Evolutionary conservation across 2,888 invertebrate genomes (phyloP), one percentile per base, ranked within the genome.

Genomic region (Drosophila borborema): DNA sequence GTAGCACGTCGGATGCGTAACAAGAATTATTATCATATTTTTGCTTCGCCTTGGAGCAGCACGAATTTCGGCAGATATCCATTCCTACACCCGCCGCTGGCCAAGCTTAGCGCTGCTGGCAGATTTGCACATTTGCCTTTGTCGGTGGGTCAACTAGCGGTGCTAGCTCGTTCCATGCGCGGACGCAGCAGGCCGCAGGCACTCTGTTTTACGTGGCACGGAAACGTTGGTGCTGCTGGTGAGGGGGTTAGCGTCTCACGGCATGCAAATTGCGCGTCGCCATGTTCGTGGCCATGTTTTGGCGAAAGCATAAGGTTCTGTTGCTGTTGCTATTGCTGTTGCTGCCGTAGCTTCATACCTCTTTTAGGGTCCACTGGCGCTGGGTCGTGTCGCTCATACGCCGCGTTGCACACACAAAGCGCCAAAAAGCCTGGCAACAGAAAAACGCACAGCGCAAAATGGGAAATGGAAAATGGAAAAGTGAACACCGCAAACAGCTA

Each of bases 21-120:
- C 70, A 82, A 80, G 81, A 84, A 84, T 86, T 88, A 84, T 86
- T 82, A 74, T 74, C 83, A 54, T 80, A 85, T 77, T 81, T 73
- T 62, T 60, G 46, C 34, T 62, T 43, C 36, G 34, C 28, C 60
- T 56, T 36, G 16, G 23, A 51, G 71, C 62, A 40, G 31, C 38
- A 53, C 51, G 51, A 36, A 2, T 51, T 51, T 36, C 51, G 18
- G 51, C 14, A 7, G 53, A 20, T 36, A 20, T 36, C 51, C 20
- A 16, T 12, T 5, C 49, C 28, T 28, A 4, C 28, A 6, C 6
- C 5, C 28, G 28, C 20, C 20, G 45, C 23, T 46, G 59, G 31
- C 28, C 40, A 20, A 40, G 16, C 31, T 28, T 40, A 48, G 36
- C 20, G 46, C 63, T 49, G 58, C 53, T 53, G 77, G 36, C 64